These are phyloP conservation scores for Periplaneta americana DNA, from an alignment of 1,140 invertebrate species.

Conservation along the genomic window DNA sequence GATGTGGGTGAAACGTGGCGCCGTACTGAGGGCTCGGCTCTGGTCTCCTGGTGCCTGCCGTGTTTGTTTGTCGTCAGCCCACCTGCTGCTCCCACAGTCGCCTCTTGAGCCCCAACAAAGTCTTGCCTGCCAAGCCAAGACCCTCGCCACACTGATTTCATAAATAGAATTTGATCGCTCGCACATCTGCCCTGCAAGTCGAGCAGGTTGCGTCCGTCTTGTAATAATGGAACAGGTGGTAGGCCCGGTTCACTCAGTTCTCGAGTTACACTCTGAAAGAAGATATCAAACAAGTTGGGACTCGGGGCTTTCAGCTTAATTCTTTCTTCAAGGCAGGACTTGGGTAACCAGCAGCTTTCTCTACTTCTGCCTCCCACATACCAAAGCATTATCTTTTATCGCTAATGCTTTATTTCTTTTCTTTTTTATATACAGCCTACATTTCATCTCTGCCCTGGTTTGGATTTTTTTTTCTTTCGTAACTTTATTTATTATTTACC, in stretches of 20 bases:
- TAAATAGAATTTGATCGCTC: neutral
- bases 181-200: neutral
- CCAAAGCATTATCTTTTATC: no score
- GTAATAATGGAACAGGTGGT: neutral
- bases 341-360: no score
- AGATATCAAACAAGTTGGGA: neutral
- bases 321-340: no score
- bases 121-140: neutral
- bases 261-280: neutral
- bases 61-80: neutral
- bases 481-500: no score
- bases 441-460: no score
- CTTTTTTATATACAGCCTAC: no score
- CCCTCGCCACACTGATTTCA: no score
- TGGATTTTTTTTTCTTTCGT: no score
- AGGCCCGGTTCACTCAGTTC: neutral
- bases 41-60: neutral
- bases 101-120: neutral
- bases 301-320: no score
- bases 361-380: no score
- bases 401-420: no score
- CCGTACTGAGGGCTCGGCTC: no score
- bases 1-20: neutral
- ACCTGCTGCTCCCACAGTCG: neutral
- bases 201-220: neutral